phyloP scores from a whole-genome alignment of 2,888 invertebrate genomes.

The Phrixothrix hirtus region DNA sequence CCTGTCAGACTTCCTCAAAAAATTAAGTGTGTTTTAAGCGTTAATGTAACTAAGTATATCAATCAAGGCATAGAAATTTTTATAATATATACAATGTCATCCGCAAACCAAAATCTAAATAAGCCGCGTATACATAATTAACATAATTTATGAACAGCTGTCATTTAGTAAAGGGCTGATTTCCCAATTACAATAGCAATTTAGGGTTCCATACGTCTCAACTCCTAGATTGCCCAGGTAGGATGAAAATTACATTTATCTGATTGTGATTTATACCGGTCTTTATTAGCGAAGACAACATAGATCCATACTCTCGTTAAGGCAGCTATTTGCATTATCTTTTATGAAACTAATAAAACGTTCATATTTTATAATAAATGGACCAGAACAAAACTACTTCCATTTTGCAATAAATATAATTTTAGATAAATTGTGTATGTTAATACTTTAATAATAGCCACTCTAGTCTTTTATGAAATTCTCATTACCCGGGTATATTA shows the following conservation, averaged over 20 bases:
- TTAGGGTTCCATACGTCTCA: constrained; percentile 45
- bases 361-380: too few relatives aligned
- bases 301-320: constrained; percentile 13
- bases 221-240: constrained; percentile 40
- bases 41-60: constrained; percentile 17
- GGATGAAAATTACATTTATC: constrained; percentile 46
- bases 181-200: constrained; percentile 47
- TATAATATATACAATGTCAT: constrained; percentile 7
- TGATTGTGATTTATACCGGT: constrained; percentile 41
- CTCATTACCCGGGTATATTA: too few relatives aligned
- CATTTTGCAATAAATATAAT: too few relatives aligned
- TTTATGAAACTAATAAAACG: too few relatives aligned
- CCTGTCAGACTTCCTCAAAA: constrained; percentile 12
- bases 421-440: too few relatives aligned
- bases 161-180: constrained; percentile 44
- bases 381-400: too few relatives aligned
- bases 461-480: too few relatives aligned
- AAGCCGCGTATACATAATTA: constrained; percentile 36
- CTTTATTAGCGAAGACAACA: constrained; percentile 22
- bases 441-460: too few relatives aligned
- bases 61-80: constrained; percentile 10
- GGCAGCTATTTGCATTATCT: too few relatives aligned
- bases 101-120: constrained; percentile 18
- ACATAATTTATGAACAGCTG: constrained; percentile 45
- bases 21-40: constrained; percentile 5